A percentile compares a stretch with the other conserved stretches of the same genome.
Conservation (phyloP, 2,888 invertebrate species). For the Drosophila ustulata region DNA sequence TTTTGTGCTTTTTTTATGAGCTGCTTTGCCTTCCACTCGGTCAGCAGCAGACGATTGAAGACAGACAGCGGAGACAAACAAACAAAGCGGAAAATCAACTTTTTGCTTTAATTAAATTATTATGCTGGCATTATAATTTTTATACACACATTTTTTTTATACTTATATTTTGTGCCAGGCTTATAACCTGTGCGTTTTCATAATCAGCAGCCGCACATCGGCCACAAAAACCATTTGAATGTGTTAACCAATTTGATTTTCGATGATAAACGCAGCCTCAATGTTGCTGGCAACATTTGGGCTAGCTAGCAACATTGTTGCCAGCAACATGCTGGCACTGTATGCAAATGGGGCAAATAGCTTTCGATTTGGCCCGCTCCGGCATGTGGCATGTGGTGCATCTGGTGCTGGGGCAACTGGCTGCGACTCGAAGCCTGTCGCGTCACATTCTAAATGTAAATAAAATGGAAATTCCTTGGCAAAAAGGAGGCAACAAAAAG, state of each 20-base stretch:
- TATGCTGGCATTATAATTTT: conserved; percentile 58
- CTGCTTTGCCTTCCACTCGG: conserved; percentile 57
- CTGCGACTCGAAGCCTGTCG: conserved; percentile 34
- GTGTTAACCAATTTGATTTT: conserved; percentile 24
- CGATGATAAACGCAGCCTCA: neutral
- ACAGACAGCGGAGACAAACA: conserved; percentile 36
- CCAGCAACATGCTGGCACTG: conserved; percentile 28
- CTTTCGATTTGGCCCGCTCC: conserved; percentile 60
- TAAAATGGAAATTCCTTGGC: conserved; percentile 75
- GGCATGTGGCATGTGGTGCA: conserved; percentile 13
- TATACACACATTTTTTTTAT: conserved; percentile 9
- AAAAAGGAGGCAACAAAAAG: conserved; percentile 28
- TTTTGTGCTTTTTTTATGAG: conserved; percentile 43
- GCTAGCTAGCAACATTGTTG: conserved; percentile 42
- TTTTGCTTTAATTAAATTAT: conserved; percentile 69
- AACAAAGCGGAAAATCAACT: conserved; percentile 69
- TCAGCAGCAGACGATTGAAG: conserved; percentile 13
- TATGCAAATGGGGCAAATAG: conserved; percentile 74
- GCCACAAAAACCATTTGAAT: conserved; percentile 16
- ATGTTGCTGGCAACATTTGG: conserved; percentile 19
- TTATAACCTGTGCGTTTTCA: conserved; percentile 48
- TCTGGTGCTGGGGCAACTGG: neutral
- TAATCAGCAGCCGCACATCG: conserved; percentile 39
- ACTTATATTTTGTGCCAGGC: conserved; percentile 21
- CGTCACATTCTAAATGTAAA: conserved; percentile 74